These are phyloP conservation scores for Ciona savignyi DNA, from an alignment of 23 tunicate species.

Conservation along the genomic window DNA sequence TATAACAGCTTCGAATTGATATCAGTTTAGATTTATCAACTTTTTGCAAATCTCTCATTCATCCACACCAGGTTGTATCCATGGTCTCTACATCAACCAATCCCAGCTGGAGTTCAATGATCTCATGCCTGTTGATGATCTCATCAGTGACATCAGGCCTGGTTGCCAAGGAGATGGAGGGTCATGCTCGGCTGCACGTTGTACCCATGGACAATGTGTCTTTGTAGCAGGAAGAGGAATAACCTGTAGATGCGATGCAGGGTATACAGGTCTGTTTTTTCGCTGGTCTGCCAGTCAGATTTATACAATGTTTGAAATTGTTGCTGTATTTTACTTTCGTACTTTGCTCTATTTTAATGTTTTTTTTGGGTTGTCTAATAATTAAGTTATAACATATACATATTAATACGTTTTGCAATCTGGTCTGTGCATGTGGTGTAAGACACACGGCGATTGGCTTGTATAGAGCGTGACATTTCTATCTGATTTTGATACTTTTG, in stretches of 20 bases:
- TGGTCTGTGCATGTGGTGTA: too few species aligned
- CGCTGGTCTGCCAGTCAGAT: too few species aligned
- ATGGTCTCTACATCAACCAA: slow-evolving; percentile 28
- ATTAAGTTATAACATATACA: too few species aligned
- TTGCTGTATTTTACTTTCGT: not conserved
- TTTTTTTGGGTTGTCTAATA: not conserved
- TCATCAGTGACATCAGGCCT: slow-evolving; percentile 38
- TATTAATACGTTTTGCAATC: too few species aligned
- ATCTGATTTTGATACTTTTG: too few species aligned
- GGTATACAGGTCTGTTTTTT: slow-evolving; percentile 67
- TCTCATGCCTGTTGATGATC: slow-evolving; percentile 31
- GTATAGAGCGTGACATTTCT: too few species aligned
- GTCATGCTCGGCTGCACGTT: slow-evolving; percentile 40
- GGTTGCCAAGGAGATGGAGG: slow-evolving; percentile 47
- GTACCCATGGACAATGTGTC: slow-evolving; percentile 47
- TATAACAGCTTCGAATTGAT: too few species aligned
- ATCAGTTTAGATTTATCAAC: too few species aligned
- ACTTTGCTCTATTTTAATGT: not conserved
- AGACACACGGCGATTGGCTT: too few species aligned
- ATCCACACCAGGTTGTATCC: slow-evolving; percentile 29
- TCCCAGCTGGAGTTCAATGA: slow-evolving; percentile 11
- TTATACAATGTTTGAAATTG: too few species aligned
- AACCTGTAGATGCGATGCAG: slow-evolving; percentile 42
- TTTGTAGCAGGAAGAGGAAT: slow-evolving; percentile 24
- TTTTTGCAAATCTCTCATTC: not conserved